Base-by-base conservation (phyloP, 1,140 invertebrate species). In the Diachasma alloeum region DNA sequence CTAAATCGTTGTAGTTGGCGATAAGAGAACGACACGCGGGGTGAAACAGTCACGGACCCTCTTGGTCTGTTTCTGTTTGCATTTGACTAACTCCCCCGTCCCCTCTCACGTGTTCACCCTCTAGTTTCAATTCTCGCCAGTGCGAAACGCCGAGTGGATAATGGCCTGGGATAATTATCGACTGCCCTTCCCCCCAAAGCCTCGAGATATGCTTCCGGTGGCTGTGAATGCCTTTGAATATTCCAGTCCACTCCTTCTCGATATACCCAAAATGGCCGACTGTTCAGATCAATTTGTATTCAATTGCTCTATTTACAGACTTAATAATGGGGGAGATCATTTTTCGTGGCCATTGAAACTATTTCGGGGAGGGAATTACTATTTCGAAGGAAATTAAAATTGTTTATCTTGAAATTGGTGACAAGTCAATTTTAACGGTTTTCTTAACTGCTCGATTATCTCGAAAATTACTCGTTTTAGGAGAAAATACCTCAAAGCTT, bases 121-220 rank as follows among this genome's bases (percentile, higher is more conserved):
- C 8, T 22, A 44, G 36, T 59, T 75, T 48, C 24, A 66, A 63
- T 48, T 75, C 73, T 75, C 72, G 2, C 76, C 66, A 31, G 71
- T 56, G 22, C 42, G 19, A 46, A 36, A 63, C 24, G 24, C 11
- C 19, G 59, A 63, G 59, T 63, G 80, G 80, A 78, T 78, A 78
- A 81, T 81, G 76, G 17, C 67, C 44, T n/a, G 66, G 13, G 56
- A 53, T 53, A 36, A 48, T 74, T 79, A 80, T 80, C 74, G 75
- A 80, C 80, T 76, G 53, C 19, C 48, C 48, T 17, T 53, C n/a
- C 48, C 13, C 48, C 22, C 11, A 67, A 36, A 53, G 48, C 17
- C 56, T 56, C 36, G 46, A 26, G 59, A 63, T 63, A 63, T 63
- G 19, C 46, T 63, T 42, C 44, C 59, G 26, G 67, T 39, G 13